These are phyloP conservation scores for Leptinotarsa haldemani DNA, from an alignment of 2,888 invertebrate genomes.

Conservation along the genomic window DNA sequence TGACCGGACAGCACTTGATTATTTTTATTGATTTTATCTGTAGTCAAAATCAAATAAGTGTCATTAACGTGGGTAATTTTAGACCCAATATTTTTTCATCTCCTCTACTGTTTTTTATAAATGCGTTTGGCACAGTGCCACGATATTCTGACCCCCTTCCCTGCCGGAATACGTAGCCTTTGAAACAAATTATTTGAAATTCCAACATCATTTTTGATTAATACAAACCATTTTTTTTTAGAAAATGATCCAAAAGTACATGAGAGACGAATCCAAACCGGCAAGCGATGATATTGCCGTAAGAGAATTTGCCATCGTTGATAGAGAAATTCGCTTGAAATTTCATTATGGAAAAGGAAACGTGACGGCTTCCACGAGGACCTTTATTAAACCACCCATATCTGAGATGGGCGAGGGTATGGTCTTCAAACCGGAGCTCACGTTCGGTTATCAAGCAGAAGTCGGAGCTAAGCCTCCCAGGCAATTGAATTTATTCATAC, in stretches of 20 bases:
- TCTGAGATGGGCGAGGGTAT: constrained; percentile 75
- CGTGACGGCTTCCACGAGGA: constrained; percentile 73
- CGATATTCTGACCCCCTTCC: no score
- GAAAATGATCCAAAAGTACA: constrained; percentile 66
- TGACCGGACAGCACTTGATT: no score
- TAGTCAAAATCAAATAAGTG: no score
- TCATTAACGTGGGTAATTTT: no score
- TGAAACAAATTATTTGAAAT: no score
- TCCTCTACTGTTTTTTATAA: no score
- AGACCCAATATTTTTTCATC: no score
- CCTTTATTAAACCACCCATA: constrained; percentile 76
- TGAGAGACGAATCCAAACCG: constrained; percentile 69
- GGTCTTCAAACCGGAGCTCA: constrained; percentile 67
- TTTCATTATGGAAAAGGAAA: constrained; percentile 74
- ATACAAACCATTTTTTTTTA: not conserved
- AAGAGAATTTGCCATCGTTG: constrained; percentile 73
- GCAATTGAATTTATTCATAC: constrained; percentile 73
- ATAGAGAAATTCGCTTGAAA: constrained; percentile 72
- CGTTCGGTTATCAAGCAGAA: constrained; percentile 77
- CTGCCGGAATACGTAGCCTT: no score
- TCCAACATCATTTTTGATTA: no score
- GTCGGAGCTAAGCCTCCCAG: constrained; percentile 71
- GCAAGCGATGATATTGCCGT: constrained; percentile 74
- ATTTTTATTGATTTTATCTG: no score
- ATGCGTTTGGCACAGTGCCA: no score